phyloP scores from a whole-genome alignment of 2,888 invertebrate species.

The Pheosia tremula region DNA sequence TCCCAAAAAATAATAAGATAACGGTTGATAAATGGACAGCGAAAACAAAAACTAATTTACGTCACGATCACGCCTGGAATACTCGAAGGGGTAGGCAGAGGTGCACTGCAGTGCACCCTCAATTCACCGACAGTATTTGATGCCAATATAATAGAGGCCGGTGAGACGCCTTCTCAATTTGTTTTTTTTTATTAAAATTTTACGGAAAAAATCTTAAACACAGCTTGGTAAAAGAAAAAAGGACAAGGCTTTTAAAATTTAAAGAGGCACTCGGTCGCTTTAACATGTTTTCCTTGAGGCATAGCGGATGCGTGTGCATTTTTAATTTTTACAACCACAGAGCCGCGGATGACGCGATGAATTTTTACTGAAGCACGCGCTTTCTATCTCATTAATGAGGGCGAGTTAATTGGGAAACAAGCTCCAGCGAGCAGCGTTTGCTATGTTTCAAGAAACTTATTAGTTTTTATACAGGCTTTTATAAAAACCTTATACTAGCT shows the following conservation, averaged over 20 bases:
- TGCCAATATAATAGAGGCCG: too few species aligned
- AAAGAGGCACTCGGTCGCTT: constrained; percentile 52
- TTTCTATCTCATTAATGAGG: constrained; percentile 73
- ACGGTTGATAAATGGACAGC: constrained; percentile 21
- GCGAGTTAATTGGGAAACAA: constrained; percentile 62
- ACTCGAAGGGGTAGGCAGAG: too few species aligned
- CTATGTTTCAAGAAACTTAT: constrained; percentile 11
- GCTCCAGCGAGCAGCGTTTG: constrained; percentile 41
- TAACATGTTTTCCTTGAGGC: constrained; percentile 77
- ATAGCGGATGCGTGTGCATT: constrained; percentile 71
- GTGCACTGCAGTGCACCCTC: too few species aligned
- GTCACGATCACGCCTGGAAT: too few species aligned
- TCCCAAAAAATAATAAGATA: background rate
- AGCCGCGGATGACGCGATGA: constrained; percentile 71
- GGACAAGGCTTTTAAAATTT: constrained; percentile 59
- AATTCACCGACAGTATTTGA: background rate
- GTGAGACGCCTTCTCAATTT: too few species aligned
- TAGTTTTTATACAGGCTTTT: too few species aligned
- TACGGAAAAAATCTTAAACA: constrained; percentile 31
- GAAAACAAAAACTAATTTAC: constrained; percentile 4
- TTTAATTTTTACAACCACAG: constrained; percentile 78
- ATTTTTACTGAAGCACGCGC: constrained; percentile 75
- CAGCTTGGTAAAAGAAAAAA: constrained; percentile 41
- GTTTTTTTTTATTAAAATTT: background rate
- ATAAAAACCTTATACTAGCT: too few species aligned